Evolutionary conservation across 1,140 invertebrate species (phyloP), one percentile per base, ranked within the genome.

Genomic region (Atta cephalotes): DNA sequence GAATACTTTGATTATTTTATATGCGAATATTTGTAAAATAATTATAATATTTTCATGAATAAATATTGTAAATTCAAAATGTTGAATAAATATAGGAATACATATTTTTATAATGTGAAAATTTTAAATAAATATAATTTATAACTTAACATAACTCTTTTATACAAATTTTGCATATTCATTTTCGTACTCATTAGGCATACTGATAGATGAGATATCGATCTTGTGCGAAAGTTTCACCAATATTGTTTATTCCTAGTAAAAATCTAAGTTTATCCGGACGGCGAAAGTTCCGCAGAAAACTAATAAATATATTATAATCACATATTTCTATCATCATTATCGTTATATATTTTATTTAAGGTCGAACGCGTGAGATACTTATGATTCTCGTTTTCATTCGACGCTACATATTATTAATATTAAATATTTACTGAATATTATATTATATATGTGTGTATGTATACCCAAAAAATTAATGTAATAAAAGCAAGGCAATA

Each of bases 381-480:
- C 71, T 86, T 58, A 81, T 51, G 51, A 86, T 86, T 86, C 25
- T 62, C 63, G 18, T 86, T 70, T 31, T 35, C 63, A 51, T 79
- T 66, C 60, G 60, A 79, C 16, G 63, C 49, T 21, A 62, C 14
- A 49, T 74, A 14, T 74, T 84, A 53, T 56, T 65, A 85, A 56
- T 63, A 39, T 80, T 87, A 74, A 87, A 90, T 87, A 89, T 77
- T 82, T 68, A 5, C 0, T 86, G 77, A 70, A 86, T 88, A 81
- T 79, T 66, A 49, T 16, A 49, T 63, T 51, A 51, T 14, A 5
- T 9, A 5, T n/a, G 35, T 49, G 63, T 70, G 16, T 35, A 35
- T 28, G 31, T 39, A n/a, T 35, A 62, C 21, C 16, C 35, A 28
- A 63, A 63, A 63, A 78, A 45, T 35, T 12, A 60, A 58, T 77